These are phyloP conservation scores for Psylliodes chrysocephalus DNA, from an alignment of 2,888 invertebrate species.

Conservation along the genomic window DNA sequence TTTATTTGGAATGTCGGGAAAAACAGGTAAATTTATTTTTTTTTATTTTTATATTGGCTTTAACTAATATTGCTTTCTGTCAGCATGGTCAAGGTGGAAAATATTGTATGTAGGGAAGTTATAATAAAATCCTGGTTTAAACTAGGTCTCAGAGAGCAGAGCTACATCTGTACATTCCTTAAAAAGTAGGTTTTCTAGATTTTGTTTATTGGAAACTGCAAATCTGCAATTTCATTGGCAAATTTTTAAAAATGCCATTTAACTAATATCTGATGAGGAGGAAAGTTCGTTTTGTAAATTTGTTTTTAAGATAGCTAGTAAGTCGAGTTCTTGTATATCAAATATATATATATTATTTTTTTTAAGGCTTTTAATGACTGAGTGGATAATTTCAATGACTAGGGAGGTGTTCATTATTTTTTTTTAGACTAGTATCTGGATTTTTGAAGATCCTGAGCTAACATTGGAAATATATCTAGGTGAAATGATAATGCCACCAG, in stretches of 20 bases:
- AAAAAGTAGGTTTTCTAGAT: too few relatives aligned
- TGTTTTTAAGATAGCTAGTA: neutral
- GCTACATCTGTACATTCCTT: too few relatives aligned
- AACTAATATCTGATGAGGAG: neutral
- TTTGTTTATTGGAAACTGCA: slow-evolving; percentile 1
- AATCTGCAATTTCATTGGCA: slow-evolving; percentile 7
- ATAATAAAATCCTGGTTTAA: too few relatives aligned
- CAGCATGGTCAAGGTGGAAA: too few relatives aligned
- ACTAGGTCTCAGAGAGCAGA: too few relatives aligned
- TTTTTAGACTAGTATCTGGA: neutral
- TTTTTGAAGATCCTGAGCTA: neutral
- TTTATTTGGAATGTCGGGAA: too few relatives aligned
- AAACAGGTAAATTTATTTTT: too few relatives aligned
- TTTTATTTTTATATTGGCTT: too few relatives aligned
- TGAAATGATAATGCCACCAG: neutral
- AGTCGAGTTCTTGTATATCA: neutral
- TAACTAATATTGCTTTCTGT: too few relatives aligned
- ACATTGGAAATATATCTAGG: neutral
- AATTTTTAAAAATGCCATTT: too few relatives aligned
- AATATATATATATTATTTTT: neutral
- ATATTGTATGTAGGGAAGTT: too few relatives aligned
- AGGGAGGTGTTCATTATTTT: neutral
- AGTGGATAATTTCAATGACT: neutral
- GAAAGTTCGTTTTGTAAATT: neutral
- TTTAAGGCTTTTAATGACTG: neutral